Evolutionary conservation across 2,113 vertebrate genomes (phyloP).

Genomic region (Oceanites oceanicus): DNA sequence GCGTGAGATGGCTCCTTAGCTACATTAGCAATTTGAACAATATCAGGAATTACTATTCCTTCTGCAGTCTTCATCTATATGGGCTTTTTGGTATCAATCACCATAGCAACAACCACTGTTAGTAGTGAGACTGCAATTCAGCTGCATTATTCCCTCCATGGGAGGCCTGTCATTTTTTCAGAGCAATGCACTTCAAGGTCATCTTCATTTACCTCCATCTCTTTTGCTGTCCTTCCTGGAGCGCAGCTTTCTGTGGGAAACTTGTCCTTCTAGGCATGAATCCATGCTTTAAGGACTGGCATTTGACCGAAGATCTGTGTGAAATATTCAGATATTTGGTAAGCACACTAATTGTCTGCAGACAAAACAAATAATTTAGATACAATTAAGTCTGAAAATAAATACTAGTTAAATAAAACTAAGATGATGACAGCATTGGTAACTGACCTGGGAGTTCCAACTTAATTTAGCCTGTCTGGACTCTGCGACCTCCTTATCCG

Average conservation of each 20-base stretch:
- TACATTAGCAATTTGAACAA: conserved; percentile 30
- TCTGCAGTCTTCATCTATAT: background rate
- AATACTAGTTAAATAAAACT: background rate
- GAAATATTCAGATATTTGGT: background rate
- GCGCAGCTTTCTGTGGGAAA: background rate
- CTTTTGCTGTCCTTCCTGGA: conserved; percentile 33
- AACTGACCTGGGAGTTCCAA: background rate
- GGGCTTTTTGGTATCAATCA: conserved; percentile 52
- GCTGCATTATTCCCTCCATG: conserved; percentile 59
- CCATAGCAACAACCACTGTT: conserved; percentile 65
- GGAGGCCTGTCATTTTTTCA: conserved; percentile 54
- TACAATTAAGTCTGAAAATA: background rate
- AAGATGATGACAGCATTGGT: background rate
- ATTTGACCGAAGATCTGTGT: background rate
- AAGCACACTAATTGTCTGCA: background rate
- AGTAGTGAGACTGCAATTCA: conserved; percentile 39
- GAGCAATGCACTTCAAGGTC: conserved; percentile 47
- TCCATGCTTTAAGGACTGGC: background rate
- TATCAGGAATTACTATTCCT: conserved; percentile 68
- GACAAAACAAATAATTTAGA: background rate
- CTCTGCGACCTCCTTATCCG: background rate
- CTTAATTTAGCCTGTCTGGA: background rate
- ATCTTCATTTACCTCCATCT: conserved; percentile 44
- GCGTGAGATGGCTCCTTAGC: conserved; percentile 11
- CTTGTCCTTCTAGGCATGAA: background rate